These are phyloP conservation scores for Verasper variegatus DNA, from an alignment of 2,113 vertebrate species.

Conservation along the genomic window DNA sequence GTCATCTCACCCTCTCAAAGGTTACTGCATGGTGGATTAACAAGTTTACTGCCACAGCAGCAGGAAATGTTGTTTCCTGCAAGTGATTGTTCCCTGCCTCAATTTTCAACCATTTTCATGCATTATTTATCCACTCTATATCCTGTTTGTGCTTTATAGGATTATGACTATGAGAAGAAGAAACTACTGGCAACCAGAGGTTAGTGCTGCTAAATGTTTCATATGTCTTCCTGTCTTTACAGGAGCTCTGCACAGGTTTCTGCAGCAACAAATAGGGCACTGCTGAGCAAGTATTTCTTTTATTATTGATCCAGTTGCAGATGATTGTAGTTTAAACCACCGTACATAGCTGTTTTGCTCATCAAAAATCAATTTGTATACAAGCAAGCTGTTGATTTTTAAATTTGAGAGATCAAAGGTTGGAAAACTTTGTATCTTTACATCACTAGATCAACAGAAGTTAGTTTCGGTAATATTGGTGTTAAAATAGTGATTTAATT, in stretches of 20 bases:
- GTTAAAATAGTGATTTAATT: slow-evolving; percentile 15
- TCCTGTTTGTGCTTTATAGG: slow-evolving; percentile 71
- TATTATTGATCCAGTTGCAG: slow-evolving; percentile 17
- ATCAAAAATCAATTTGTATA: not conserved
- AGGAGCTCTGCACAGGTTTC: slow-evolving; percentile 3
- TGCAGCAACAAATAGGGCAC: slow-evolving; percentile 17
- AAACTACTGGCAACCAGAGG: slow-evolving; percentile 83
- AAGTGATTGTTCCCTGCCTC: slow-evolving; percentile 38
- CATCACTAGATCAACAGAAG: not conserved
- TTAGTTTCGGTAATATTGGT: not conserved
- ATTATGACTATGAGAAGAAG: slow-evolving; percentile 85
- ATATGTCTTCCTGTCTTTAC: slow-evolving; percentile 13
- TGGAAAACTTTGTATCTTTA: not conserved
- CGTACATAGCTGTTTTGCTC: not conserved
- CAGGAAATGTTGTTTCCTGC: slow-evolving; percentile 31
- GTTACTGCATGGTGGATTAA: slow-evolving; percentile 42
- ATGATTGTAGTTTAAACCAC: not conserved
- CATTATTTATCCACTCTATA: slow-evolving; percentile 62
- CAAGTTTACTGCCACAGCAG: slow-evolving; percentile 37
- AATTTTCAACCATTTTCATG: slow-evolving; percentile 54
- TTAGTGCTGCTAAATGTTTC: slow-evolving; percentile 66
- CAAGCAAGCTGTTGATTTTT: not conserved
- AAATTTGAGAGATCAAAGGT: not conserved
- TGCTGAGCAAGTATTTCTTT: slow-evolving; percentile 4
- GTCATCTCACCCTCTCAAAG: slow-evolving; percentile 33